phyloP scores from a whole-genome alignment of 2,113 vertebrate species.

The Planiliza haematocheilus region DNA sequence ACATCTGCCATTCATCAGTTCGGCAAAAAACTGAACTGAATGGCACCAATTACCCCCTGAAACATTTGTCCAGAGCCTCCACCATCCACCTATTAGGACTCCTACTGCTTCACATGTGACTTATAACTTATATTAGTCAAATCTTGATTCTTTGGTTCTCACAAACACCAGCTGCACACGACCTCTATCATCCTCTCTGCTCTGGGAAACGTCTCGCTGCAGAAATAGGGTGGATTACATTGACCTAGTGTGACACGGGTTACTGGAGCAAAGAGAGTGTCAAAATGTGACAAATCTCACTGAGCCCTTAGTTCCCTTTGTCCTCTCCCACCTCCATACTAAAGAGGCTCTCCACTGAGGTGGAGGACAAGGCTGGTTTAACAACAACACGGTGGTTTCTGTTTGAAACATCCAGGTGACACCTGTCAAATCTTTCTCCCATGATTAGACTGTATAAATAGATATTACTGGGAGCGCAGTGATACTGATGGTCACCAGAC shows the following conservation, averaged over 20 bases:
- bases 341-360: slow-evolving; percentile 53
- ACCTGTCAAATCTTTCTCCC: not conserved
- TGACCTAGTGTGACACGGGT: slow-evolving; percentile 66
- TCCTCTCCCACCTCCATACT: slow-evolving; percentile 58
- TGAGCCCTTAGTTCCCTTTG: slow-evolving; percentile 61
- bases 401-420: not conserved
- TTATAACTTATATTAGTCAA: not conserved
- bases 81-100: too few species aligned
- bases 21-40: too few species aligned
- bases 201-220: slow-evolving; percentile 35
- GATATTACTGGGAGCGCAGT: not conserved
- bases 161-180: slow-evolving; percentile 21
- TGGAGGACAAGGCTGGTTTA: slow-evolving; percentile 45
- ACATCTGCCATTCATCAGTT: too few species aligned
- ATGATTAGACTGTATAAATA: slow-evolving; percentile 14
- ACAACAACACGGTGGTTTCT: slow-evolving; percentile 38
- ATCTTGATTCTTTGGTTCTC: slow-evolving; percentile 17
- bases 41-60: too few species aligned
- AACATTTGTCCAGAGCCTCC: too few species aligned
- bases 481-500: slow-evolving; percentile 7
- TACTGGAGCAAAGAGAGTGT: slow-evolving; percentile 73
- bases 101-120: not conserved
- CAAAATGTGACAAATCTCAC: slow-evolving; percentile 73
- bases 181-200: slow-evolving; percentile 41
- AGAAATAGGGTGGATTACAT: slow-evolving; percentile 56